phyloP scores from a whole-genome alignment of 2,797 vertebrate genomes.

The Arvicola amphibius region DNA sequence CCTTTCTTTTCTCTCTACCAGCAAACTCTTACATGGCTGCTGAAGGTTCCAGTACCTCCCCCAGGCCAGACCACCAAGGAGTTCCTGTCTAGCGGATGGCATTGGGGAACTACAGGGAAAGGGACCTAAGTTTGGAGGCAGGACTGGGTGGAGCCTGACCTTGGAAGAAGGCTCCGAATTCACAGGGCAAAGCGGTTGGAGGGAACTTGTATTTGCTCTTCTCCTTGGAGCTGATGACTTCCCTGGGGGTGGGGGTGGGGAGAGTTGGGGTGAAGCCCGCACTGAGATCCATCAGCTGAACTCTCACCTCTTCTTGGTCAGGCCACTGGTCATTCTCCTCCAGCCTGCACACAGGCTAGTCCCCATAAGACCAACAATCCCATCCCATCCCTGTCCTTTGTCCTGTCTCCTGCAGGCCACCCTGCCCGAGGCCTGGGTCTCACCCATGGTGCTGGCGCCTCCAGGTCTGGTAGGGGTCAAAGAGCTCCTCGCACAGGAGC shows the following conservation, averaged over 20 bases:
- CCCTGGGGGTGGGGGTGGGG: slow-evolving; percentile 85
- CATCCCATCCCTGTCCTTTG: not conserved
- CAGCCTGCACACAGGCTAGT: not conserved
- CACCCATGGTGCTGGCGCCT: slow-evolving; percentile 94
- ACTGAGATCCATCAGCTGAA: not conserved
- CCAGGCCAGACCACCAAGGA: not conserved
- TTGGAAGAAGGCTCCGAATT: slow-evolving; percentile 92
- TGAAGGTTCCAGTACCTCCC: not conserved
- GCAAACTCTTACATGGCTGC: not conserved
- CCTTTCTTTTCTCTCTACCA: not conserved
- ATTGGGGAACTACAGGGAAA: not conserved
- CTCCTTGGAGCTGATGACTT: slow-evolving; percentile 93
- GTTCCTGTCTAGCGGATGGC: not conserved
- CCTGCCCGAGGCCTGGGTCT: slow-evolving; percentile 76
- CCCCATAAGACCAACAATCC: not conserved
- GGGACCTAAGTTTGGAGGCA: not conserved
- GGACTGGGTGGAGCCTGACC: slow-evolving; percentile 85
- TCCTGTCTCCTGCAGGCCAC: not conserved
- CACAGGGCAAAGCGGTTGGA: slow-evolving; percentile 90
- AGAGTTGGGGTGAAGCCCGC: not conserved
- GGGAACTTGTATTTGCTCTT: slow-evolving; percentile 97
- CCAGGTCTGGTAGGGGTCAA: slow-evolving; percentile 98
- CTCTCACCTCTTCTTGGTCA: not conserved
- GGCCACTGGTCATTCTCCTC: not conserved
- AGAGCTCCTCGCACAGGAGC: slow-evolving; percentile 95